Conservation (phyloP, 2,113 vertebrate genomes). For the Rhea pennata region DNA sequence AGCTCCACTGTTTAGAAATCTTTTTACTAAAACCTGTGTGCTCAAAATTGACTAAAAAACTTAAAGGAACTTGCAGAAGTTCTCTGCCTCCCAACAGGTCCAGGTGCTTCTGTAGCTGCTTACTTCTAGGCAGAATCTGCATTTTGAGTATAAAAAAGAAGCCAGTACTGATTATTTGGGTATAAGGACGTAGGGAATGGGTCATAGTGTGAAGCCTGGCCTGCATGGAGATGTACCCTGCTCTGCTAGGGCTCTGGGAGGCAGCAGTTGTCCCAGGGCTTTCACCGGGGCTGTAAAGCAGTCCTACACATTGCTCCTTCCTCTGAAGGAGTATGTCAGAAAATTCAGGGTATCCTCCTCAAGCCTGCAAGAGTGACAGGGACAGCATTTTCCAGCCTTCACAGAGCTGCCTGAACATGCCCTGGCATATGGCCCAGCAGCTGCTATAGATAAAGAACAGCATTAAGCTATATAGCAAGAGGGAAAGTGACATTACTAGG, state of each 20-base stretch:
- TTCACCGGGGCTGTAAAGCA: neutral
- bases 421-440: neutral
- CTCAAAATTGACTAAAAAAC: too few relatives aligned
- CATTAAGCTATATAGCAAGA: neutral
- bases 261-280: neutral
- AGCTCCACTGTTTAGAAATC: too few relatives aligned
- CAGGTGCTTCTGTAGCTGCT: neutral
- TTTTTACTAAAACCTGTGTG: too few relatives aligned
- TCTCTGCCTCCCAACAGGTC: too few relatives aligned
- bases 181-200: neutral
- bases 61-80: too few relatives aligned
- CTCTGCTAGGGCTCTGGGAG: neutral
- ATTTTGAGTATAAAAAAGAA: neutral
- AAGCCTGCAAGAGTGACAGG: neutral
- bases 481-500: neutral
- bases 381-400: neutral
- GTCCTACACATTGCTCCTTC: neutral
- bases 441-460: neutral
- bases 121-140: neutral
- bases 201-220: neutral
- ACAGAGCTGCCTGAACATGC: neutral
- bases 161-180: too few relatives aligned
- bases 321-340: neutral
- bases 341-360: neutral
- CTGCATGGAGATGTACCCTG: neutral